phyloP scores from a whole-genome alignment of 1,140 invertebrate genomes.

The silkworm (Bombyx mori) region ASM3026992v2 NC_085134.1:5647001-5647500 shows the following conservation, averaged over 20 bases:
- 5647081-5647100: conserved; percentile 45
- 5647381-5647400: background rate
- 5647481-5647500: conserved; percentile 7
- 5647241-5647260: background rate
- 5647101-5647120: conserved; percentile 18
- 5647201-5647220: conserved; percentile 51
- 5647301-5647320: conserved; percentile 15
- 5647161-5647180: too few species aligned
- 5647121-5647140: too few species aligned
- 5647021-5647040: conserved; percentile 27
- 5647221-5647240: conserved; percentile 27
- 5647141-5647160: too few species aligned
- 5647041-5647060: conserved; percentile 28
- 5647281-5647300: conserved; percentile 41
- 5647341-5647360: background rate
- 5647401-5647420: background rate
- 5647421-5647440: background rate
- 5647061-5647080: conserved; percentile 58
- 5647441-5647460: background rate
- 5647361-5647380: background rate
- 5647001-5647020: too few species aligned
- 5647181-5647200: conserved; percentile 28
- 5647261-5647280: conserved; percentile 1
- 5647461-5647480: background rate
- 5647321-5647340: background rate